Conservation (phyloP, 1,140 invertebrate species). For the Phymastichus coffea region DNA sequence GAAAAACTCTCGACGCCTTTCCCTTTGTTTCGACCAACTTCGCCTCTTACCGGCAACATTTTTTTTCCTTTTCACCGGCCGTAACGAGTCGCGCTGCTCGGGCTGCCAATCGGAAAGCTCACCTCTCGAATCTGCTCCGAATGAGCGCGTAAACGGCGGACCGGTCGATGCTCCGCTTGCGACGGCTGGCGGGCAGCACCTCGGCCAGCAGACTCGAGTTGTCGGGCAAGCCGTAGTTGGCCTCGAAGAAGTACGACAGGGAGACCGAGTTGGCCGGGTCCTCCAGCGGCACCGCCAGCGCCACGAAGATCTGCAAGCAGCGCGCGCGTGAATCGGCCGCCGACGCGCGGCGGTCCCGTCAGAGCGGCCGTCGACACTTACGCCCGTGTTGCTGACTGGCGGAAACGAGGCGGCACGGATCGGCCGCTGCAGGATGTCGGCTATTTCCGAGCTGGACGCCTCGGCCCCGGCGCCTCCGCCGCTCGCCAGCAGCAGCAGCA, state of each 20-base stretch:
- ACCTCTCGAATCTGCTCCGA: conserved; percentile 49
- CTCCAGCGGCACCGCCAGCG: conserved; percentile 70
- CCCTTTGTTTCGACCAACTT: no score
- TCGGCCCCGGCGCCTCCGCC: not conserved
- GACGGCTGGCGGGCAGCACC: no score
- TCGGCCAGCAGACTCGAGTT: conserved; percentile 39
- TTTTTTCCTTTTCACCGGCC: no score
- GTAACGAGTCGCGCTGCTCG: no score
- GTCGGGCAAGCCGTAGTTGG: conserved; percentile 63
- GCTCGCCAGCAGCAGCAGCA: not conserved
- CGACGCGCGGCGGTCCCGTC: no score
- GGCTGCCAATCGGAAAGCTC: no score
- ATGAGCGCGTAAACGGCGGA: conserved; percentile 43
- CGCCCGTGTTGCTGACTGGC: conserved; percentile 46
- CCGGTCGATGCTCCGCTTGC: conserved; percentile 43
- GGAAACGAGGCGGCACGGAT: conserved; percentile 48
- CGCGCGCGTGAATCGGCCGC: no score
- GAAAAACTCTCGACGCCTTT: no score
- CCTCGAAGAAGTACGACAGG: conserved; percentile 75
- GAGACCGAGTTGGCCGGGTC: conserved; percentile 69
- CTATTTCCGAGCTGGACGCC: conserved; percentile 43
- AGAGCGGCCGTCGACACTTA: no score
- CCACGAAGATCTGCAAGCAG: conserved; percentile 63
- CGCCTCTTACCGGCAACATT: no score
- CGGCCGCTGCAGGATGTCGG: conserved; percentile 48